These are phyloP conservation scores for Micronisus gabar DNA, from an alignment of 2,113 vertebrate genomes.

Conservation along the genomic window DNA sequence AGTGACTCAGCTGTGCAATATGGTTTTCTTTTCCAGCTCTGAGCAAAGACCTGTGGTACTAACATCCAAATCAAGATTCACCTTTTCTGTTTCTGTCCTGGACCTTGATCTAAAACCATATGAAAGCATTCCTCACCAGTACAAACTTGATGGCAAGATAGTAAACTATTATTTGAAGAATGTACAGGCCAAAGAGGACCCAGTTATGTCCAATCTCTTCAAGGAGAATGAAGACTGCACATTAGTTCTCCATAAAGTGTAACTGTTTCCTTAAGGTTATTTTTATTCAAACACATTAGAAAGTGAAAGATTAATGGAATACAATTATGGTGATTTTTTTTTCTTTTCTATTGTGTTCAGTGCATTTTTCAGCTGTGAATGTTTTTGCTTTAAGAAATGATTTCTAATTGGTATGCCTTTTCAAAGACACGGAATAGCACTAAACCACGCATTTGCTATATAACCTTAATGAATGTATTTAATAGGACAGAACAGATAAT, in stretches of 20 bases:
- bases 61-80: conserved; percentile 80
- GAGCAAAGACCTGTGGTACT: conserved; percentile 77
- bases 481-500: background rate
- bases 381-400: conserved; percentile 61
- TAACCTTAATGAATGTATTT: conserved; percentile 61
- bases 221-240: conserved; percentile 89
- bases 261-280: conserved; percentile 45
- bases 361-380: conserved; percentile 70
- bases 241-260: conserved; percentile 90
- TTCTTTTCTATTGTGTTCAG: conserved; percentile 44
- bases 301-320: conserved; percentile 57
- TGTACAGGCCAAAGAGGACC: conserved; percentile 72
- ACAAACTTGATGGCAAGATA: conserved; percentile 89
- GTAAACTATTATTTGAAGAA: conserved; percentile 88
- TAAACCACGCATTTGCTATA: background rate
- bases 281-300: conserved; percentile 28
- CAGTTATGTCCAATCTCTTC: conserved; percentile 69
- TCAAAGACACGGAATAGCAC: conserved; percentile 47
- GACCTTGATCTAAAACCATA: conserved; percentile 95
- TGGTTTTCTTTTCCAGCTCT: conserved; percentile 68
- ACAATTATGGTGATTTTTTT: conserved; percentile 38
- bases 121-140: conserved; percentile 89
- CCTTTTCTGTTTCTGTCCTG: conserved; percentile 88
- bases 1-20: background rate
- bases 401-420: conserved; percentile 52